Conservation (phyloP, 2,113 vertebrate species). For the Bufo gargarizans region DNA sequence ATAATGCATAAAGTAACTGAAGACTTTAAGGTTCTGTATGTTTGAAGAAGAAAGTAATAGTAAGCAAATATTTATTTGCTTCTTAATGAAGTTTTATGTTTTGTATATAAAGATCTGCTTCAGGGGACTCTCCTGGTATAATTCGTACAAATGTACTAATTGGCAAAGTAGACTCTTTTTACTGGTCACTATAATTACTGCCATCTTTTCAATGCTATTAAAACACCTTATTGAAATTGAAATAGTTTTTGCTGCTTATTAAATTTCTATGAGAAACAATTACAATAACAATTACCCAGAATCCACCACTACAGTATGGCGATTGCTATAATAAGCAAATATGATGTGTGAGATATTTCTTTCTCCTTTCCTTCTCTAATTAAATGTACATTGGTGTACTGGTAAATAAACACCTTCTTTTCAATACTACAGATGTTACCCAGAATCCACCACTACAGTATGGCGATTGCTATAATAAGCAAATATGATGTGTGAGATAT, state of each 20-base stretch:
- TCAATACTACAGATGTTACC: conserved; percentile 14
- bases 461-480: not conserved
- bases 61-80: conserved; percentile 27
- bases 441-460: not conserved
- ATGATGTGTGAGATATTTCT: not conserved
- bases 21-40: not conserved
- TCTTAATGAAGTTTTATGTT: conserved; percentile 22
- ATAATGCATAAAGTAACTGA: not conserved
- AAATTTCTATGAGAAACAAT: not conserved
- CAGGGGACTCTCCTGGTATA: not conserved
- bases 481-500: not conserved
- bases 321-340: not conserved
- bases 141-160: not conserved
- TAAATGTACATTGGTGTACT: not conserved
- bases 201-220: conserved; percentile 4
- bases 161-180: conserved; percentile 11
- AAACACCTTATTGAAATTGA: conserved; percentile 10
- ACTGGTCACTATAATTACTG: conserved; percentile 16
- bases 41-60: not conserved
- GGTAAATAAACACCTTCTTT: not conserved
- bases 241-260: not conserved
- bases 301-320: not conserved
- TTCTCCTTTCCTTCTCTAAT: not conserved
- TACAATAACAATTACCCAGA: conserved; percentile 29
- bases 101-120: not conserved